Base-by-base conservation (phyloP, 2,113 vertebrate species). In the Etheostoma spectabile region DNA sequence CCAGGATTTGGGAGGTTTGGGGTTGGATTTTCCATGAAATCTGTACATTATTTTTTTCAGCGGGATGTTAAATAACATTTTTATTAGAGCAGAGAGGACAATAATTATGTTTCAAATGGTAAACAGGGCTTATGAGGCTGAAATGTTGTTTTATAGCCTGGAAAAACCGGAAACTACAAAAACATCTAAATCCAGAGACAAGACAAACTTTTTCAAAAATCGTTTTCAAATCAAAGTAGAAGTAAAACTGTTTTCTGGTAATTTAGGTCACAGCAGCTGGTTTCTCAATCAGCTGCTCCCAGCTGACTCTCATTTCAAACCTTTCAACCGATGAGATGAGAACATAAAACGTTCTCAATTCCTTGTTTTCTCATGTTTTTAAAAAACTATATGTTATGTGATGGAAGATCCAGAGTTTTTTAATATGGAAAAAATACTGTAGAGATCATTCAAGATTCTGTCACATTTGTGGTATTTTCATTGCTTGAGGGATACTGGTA, bases 1-100 rank as follows among this genome's bases (percentile, higher is more conserved):
- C 49, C 72, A 65, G 91, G 88, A 87, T 91, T 87, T 86, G 59
- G 33, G 64, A 74, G 82, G 68, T 76, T 74, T 85, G 64, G 57
- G n/a, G 51, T 60, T 82, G 84, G 82, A 82, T 85, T 85, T 91
- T 81, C 55, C 57, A 51, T 55, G 24, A 87, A 71, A 91, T 80
- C 74, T 85, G 62, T 42, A 63, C 71, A 78, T 63, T 65, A 11
- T 24, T 49, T 57, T 79, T 79, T 82, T 56, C 42, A 33, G 55
- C 2, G 24, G 66, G 55, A 80, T 77, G 80, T 82, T 77, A 81
- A 89, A 69, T 77, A 74, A 77, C 63, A 64, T 86, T 80, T 87
- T 80, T 72, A 84, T 89, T 80, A 75, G 61, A 75, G 56, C 57
- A 77, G 18, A 74, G 55, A 84, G 63, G 65, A 74, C 49, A 15